Conservation (phyloP, 2,113 vertebrate species). For the Sceloporus tristichus region DNA sequence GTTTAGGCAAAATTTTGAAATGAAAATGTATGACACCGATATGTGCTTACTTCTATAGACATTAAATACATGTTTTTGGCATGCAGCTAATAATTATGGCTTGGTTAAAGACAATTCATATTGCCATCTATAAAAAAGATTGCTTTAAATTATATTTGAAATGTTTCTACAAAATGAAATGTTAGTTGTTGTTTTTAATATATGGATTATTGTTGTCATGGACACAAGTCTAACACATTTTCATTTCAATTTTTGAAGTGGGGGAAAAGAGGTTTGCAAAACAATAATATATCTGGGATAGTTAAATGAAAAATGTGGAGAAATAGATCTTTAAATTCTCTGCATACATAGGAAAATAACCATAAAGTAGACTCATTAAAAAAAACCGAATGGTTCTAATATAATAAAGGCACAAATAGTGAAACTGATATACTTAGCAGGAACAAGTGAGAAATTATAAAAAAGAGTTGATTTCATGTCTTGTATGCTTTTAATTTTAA, state of each 20-base stretch:
- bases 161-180: slow-evolving; percentile 18
- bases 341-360: neutral
- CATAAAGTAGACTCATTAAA: neutral
- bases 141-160: slow-evolving; percentile 49
- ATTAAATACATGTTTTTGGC: neutral
- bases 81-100: neutral
- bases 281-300: neutral
- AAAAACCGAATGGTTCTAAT: neutral
- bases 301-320: neutral
- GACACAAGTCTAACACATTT: neutral
- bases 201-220: neutral
- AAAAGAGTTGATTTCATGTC: neutral
- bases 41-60: neutral
- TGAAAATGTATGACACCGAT: fast-evolving
- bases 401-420: neutral
- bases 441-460: neutral
- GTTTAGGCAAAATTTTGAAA: slow-evolving; percentile 25
- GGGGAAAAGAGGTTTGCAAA: neutral
- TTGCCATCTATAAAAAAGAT: fast-evolving
- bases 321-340: neutral
- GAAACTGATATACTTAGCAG: neutral
- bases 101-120: fast-evolving
- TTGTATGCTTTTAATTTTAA: neutral
- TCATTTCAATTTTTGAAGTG: neutral
- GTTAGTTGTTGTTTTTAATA: neutral